phyloP scores from a whole-genome alignment of 2,113 vertebrate genomes.

The Girardinichthys multiradiatus region DNA sequence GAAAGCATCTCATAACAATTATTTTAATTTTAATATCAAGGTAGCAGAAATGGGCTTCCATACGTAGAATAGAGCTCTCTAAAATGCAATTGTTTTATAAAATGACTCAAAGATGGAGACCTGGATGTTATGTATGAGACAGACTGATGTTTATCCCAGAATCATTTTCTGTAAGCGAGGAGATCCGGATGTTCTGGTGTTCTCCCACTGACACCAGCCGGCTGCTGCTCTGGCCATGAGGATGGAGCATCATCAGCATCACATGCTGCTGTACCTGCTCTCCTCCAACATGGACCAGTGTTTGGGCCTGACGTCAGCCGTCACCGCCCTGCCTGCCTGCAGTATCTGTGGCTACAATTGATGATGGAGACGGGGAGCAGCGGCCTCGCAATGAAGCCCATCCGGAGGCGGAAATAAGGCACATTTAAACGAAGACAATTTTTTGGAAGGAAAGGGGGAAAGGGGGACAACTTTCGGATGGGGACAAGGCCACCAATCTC shows the following conservation, averaged over 20 bases:
- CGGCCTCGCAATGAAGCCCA: slow-evolving; percentile 67
- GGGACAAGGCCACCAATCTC: slow-evolving; percentile 6
- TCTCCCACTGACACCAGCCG: not conserved
- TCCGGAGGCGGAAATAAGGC: slow-evolving; percentile 35
- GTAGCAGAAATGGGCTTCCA: too few relatives aligned
- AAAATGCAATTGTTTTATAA: too few relatives aligned
- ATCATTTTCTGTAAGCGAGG: too few relatives aligned
- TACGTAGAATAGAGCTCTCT: too few relatives aligned
- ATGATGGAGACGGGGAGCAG: slow-evolving; percentile 53
- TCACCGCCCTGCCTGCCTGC: slow-evolving; percentile 81
- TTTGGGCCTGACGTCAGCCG: slow-evolving; percentile 78
- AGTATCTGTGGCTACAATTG: slow-evolving; percentile 63
- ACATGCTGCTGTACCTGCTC: slow-evolving; percentile 69
- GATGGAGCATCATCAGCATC: slow-evolving; percentile 45
- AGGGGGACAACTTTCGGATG: slow-evolving; percentile 26
- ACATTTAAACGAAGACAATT: slow-evolving; percentile 7
- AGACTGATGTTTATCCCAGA: not conserved
- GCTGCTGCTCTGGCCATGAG: not conserved
- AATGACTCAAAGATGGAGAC: too few relatives aligned
- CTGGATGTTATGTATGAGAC: too few relatives aligned
- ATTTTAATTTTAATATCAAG: too few relatives aligned
- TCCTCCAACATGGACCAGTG: slow-evolving; percentile 71
- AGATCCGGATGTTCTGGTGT: not conserved
- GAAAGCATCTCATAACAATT: too few relatives aligned
- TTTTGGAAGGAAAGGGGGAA: not conserved